Evolutionary conservation across 1,140 invertebrate species (phyloP).

Genomic region (Scaptodrosophila lebanonensis): DNA sequence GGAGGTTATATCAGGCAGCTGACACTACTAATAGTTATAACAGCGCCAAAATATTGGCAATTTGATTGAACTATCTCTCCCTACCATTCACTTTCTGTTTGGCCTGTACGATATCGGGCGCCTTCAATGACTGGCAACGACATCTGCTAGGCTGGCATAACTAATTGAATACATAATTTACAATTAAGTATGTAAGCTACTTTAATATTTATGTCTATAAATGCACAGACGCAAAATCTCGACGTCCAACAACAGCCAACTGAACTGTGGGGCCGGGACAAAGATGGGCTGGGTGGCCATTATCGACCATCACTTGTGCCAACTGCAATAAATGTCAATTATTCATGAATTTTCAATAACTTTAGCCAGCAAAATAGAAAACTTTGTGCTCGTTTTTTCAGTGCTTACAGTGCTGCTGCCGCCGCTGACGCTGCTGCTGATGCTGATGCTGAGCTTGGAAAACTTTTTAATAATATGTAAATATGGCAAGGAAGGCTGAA

Average conservation of each 20-base stretch:
- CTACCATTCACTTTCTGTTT: background rate
- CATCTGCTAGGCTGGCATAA: constrained; percentile 40
- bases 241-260: constrained; percentile 7
- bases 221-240: constrained; percentile 31
- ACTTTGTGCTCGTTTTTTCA: constrained; percentile 39
- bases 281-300: constrained; percentile 33
- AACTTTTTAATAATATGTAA: constrained; percentile 74
- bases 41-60: constrained; percentile 27
- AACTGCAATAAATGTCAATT: constrained; percentile 75
- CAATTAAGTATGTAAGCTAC: constrained; percentile 71
- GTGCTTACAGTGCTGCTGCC: background rate
- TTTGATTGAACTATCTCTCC: constrained; percentile 31
- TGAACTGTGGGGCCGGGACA: too few species aligned
- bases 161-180: constrained; percentile 74
- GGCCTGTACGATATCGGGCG: too few species aligned
- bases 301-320: constrained; percentile 70
- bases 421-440: too few species aligned
- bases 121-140: constrained; percentile 19
- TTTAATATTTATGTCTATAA: constrained; percentile 71
- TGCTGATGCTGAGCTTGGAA: constrained; percentile 47
- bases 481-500: constrained; percentile 54
- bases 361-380: constrained; percentile 62
- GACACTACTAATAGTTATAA: constrained; percentile 27
- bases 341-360: constrained; percentile 74
- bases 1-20: constrained; percentile 31